A percentile compares a stretch with the other conserved stretches of the same genome.
These are phyloP conservation scores for Drosophila kanapiae DNA, from an alignment of 1,140 invertebrate species.

Conservation along the genomic window DNA sequence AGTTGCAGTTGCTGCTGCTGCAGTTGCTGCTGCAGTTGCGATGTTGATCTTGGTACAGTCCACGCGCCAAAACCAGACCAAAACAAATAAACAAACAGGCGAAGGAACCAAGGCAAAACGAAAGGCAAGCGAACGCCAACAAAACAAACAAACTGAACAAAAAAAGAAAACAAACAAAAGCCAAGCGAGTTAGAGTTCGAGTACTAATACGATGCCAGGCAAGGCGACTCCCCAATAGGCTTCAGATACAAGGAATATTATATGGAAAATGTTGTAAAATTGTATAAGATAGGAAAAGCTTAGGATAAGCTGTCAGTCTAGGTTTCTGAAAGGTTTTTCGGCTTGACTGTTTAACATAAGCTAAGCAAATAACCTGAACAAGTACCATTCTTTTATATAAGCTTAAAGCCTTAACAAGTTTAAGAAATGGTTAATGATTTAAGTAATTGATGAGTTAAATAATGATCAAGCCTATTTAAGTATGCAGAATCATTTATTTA, in stretches of 20 bases:
- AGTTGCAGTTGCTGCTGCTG: background rate
- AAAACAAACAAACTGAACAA: constrained; percentile 5
- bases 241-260: background rate
- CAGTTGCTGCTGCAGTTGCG: background rate
- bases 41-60: constrained; percentile 69
- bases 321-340: no score
- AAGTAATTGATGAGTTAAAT: no score
- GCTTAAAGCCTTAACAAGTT: no score
- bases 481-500: no score
- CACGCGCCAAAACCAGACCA: constrained; percentile 71
- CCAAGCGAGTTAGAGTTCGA: constrained; percentile 8
- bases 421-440: no score
- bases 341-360: no score
- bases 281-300: background rate
- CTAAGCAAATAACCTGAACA: no score
- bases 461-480: no score
- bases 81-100: constrained; percentile 50
- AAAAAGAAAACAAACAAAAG: constrained; percentile 22
- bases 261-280: background rate
- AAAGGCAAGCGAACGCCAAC: constrained; percentile 21
- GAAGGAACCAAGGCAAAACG: constrained; percentile 19
- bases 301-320: no score
- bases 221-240: constrained; percentile 14
- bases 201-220: constrained; percentile 9
- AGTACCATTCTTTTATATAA: no score